Evolutionary conservation across 2,797 vertebrate genomes (phyloP).

Genomic region (Sandelia bainsii): DNA sequence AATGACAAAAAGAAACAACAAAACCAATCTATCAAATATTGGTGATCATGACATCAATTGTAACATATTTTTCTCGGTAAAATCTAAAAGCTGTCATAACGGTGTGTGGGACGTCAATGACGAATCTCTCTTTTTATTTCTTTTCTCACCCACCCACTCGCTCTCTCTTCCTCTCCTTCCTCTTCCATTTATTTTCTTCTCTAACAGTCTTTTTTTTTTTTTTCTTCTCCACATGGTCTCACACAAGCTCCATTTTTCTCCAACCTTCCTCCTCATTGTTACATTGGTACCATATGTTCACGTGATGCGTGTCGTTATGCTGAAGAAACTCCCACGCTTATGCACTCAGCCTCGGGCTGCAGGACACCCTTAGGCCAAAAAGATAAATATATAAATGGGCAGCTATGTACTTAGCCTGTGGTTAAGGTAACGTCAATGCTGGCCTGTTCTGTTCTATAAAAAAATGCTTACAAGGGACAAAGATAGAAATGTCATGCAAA

Average conservation of each 20-base stretch:
- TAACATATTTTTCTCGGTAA: constrained; percentile 50
- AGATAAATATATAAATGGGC: constrained; percentile 11
- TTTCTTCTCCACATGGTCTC: not conserved
- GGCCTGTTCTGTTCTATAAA: not conserved
- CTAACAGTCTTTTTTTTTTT: constrained; percentile 5
- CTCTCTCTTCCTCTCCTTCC: not conserved
- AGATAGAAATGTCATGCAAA: not conserved
- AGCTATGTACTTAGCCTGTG: constrained; percentile 4
- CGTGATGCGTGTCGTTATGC: constrained; percentile 5
- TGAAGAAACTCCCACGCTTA: not conserved
- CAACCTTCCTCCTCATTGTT: not conserved
- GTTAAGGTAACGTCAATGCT: constrained; percentile 13
- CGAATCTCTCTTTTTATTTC: constrained; percentile 30
- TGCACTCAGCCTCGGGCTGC: constrained; percentile 25
- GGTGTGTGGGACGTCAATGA: constrained; percentile 24
- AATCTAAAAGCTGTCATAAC: constrained; percentile 29
- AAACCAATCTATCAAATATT: constrained; percentile 34
- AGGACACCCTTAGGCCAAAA: not conserved
- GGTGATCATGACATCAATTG: constrained; percentile 65
- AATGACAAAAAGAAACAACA: constrained; percentile 8
- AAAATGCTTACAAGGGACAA: constrained; percentile 1
- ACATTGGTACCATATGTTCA: not conserved
- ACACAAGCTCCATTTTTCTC: not conserved
- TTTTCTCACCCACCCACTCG: constrained; percentile 29
- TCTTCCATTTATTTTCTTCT: constrained; percentile 5